These are phyloP conservation scores for Carposina sasakii DNA, from an alignment of 1,140 invertebrate species.

Conservation along the genomic window DNA sequence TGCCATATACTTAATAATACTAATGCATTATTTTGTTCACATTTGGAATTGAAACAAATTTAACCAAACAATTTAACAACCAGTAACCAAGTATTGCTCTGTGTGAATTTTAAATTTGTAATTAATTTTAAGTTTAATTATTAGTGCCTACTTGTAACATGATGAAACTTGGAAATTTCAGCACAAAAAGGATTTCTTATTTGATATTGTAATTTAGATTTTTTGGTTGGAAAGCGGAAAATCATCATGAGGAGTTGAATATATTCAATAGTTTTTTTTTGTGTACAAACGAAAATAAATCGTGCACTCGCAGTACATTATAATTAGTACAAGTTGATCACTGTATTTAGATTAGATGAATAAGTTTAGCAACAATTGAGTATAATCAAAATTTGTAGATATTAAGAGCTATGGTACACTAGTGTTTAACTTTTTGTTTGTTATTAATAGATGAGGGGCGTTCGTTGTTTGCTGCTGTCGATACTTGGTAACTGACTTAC, in stretches of 20 bases:
- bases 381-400: background rate
- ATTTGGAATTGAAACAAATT: too few relatives aligned
- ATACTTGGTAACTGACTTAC: background rate
- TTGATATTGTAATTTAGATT: too few relatives aligned
- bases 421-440: slow-evolving; percentile 1
- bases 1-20: too few relatives aligned
- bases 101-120: too few relatives aligned
- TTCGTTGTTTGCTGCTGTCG: background rate
- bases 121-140: too few relatives aligned
- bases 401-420: background rate
- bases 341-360: background rate
- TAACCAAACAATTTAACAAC: too few relatives aligned
- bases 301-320: slow-evolving; percentile 13
- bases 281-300: background rate
- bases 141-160: too few relatives aligned
- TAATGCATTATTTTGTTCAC: too few relatives aligned
- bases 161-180: too few relatives aligned
- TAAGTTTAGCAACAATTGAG: background rate
- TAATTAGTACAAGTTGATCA: slow-evolving; percentile 12
- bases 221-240: too few relatives aligned
- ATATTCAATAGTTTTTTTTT: background rate
- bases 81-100: too few relatives aligned
- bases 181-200: too few relatives aligned
- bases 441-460: background rate
- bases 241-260: background rate